Base-by-base conservation (phyloP, 2,888 invertebrate species). In the Sinodicranocentrus sp. region DNA sequence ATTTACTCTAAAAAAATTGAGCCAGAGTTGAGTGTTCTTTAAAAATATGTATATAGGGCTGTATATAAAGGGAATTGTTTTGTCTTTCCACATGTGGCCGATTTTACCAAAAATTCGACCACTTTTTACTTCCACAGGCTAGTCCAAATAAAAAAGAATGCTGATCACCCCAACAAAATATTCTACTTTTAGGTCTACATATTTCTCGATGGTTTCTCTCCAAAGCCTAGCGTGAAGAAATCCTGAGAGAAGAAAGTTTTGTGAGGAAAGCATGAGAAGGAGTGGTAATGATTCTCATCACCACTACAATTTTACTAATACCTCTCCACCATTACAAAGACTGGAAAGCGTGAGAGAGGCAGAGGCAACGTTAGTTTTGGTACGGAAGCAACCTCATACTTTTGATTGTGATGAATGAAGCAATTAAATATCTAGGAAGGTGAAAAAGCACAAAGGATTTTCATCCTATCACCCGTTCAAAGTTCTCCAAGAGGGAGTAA, bases 321-420 rank as follows among this genome's bases (percentile, higher is more conserved):
- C 8, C 68, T 59, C 63, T 6, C 52, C 13, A 33, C 79, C 59
- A 79, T 79, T 79, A 71, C 13, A 23, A 61, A 61, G 26, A 71
- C 63, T 79, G 2, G 21, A 59, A 15, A 59, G 59, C 33, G 67
- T 21, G 21, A 59, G 23, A 59, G 59, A 54, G 67, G 15, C n/a
- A 39, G 39, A 39, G 39, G 39, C n/a, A n/a, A n/a, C n/a, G n/a
- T n/a, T n/a, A 33, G 68, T 44, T 77, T 79, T 79, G 79, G 71
- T 79, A 59, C 63, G 80, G 72, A 80, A 72, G 65, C 72, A 80
- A 67, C 44, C 65, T 65, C 72, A 72, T 72, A 80, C 72, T 65
- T 79, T 71, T 80, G 80, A 80, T 80, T 80, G 80, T 80, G 80
- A 80, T 80, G 80, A 80, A 80, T 80, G 80, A 80, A 80, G 80